phyloP scores from a whole-genome alignment of 2,888 invertebrate genomes.

The Pachycephus smyrnensis region DNA sequence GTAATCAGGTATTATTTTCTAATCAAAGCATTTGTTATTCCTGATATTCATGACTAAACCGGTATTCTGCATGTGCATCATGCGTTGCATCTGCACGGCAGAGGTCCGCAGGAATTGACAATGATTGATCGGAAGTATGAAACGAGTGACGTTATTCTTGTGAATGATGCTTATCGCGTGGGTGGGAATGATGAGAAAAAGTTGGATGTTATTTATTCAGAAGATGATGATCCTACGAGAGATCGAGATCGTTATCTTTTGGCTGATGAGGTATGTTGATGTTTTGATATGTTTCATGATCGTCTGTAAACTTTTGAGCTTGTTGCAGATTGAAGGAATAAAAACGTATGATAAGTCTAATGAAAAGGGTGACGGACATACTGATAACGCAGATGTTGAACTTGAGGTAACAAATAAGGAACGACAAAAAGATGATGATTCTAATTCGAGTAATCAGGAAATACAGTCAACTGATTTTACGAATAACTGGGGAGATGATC shows the following conservation, averaged over 20 bases:
- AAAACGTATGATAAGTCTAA: background rate
- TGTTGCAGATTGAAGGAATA: background rate
- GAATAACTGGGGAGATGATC: background rate
- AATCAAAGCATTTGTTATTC: background rate
- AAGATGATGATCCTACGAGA: background rate
- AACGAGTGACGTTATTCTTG: slow-evolving; percentile 23
- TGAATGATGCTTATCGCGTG: slow-evolving; percentile 16
- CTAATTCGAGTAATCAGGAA: background rate
- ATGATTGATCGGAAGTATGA: slow-evolving; percentile 26
- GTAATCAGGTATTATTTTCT: background rate
- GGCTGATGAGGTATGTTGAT: background rate
- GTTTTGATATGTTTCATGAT: background rate
- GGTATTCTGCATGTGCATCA: background rate
- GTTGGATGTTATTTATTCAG: background rate
- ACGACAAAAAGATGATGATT: background rate
- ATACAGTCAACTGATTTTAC: background rate
- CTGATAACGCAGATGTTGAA: background rate
- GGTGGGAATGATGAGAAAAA: background rate
- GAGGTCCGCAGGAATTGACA: slow-evolving; percentile 18
- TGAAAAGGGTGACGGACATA: background rate
- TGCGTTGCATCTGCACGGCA: background rate
- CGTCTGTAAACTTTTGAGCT: background rate
- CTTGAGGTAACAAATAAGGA: background rate
- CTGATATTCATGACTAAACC: background rate
- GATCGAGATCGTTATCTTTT: background rate